Evolutionary conservation across 1,140 invertebrate genomes (phyloP), one percentile per base, ranked within the genome.

Genomic region (Hyles euphorbiae): DNA sequence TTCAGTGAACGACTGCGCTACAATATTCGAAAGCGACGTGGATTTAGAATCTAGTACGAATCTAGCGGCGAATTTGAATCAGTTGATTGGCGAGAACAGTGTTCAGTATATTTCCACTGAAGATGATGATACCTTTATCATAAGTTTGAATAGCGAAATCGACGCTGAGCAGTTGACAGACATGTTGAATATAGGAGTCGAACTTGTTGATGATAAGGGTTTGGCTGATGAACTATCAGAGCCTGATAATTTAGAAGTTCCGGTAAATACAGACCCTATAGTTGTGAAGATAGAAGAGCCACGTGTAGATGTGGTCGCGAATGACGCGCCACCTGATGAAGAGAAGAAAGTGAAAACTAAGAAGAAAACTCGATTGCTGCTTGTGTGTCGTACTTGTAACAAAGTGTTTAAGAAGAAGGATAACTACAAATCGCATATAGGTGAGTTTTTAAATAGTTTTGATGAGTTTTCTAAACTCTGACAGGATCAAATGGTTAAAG

Each of bases 71-170:
- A 88, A 89, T 71, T 67, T 89, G 32, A 89, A 87, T 59, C 84
- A 87, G 57, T 59, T 89, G 3, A 88, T 89, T 7, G 85, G 84
- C 5, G 83, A 88, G 49, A 88, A 89, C 57, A 83, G 60, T 57
- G 83, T 89, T 7, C 82, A 89, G 51, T 87, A 88, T 34, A 80
- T 89, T 52, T 87, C 86, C 32, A 88, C 88, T 0, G 88, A 89
- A 49, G 77, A 89, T 52, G 84, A 87, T 63, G 88, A 89, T 62
- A 89, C 81, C 33, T 89, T 88, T 63, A 85, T 89, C 34, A 89
- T 89, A 53, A 85, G 83, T 67, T 75, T 89, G 22, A 87, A 87
- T 58, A 87, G 79, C 66, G 86, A 82, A 68, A 87, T 88, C 53
- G 86, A 89, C 62, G 83, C 88, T 0, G 84, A 78, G 58, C 74